phyloP scores from a whole-genome alignment of 1,140 invertebrate species.

The Ostrea edulis region DNA sequence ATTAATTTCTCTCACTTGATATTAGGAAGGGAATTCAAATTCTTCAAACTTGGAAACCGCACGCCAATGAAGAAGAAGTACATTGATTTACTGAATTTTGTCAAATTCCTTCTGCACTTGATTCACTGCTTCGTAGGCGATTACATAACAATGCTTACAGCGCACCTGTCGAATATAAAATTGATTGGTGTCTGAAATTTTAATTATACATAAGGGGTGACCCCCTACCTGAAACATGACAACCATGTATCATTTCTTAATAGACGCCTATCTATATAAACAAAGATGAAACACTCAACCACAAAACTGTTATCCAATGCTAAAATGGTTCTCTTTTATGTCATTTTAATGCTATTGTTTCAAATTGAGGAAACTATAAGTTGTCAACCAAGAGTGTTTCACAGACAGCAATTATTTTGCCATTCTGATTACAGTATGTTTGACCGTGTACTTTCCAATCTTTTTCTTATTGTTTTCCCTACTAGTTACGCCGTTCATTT shows the following conservation, averaged over 20 bases:
- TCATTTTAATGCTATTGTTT: neutral
- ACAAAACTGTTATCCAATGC: neutral
- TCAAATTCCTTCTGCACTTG: neutral
- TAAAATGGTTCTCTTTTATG: neutral
- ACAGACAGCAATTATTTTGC: constrained; percentile 7
- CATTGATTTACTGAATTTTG: constrained; percentile 15
- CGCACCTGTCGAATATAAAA: constrained; percentile 30
- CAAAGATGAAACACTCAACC: constrained; percentile 11
- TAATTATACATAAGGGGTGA: constrained; percentile 18
- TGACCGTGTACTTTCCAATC: too few species aligned
- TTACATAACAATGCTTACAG: neutral
- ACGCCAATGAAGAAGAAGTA: neutral
- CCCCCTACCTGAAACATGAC: neutral
- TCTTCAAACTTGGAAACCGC: neutral
- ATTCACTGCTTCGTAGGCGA: neutral
- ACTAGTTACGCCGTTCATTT: neutral
- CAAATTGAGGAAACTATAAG: neutral
- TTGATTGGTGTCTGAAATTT: constrained; percentile 36
- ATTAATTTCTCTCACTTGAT: too few species aligned
- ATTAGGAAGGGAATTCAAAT: too few species aligned
- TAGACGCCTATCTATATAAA: constrained; percentile 18
- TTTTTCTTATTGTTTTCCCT: too few species aligned
- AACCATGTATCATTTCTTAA: neutral
- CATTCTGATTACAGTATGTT: neutral
- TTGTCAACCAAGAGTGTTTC: constrained; percentile 2